phyloP scores from a whole-genome alignment of 2,797 vertebrate species.

The Phrynocephalus guinanensis region DNA sequence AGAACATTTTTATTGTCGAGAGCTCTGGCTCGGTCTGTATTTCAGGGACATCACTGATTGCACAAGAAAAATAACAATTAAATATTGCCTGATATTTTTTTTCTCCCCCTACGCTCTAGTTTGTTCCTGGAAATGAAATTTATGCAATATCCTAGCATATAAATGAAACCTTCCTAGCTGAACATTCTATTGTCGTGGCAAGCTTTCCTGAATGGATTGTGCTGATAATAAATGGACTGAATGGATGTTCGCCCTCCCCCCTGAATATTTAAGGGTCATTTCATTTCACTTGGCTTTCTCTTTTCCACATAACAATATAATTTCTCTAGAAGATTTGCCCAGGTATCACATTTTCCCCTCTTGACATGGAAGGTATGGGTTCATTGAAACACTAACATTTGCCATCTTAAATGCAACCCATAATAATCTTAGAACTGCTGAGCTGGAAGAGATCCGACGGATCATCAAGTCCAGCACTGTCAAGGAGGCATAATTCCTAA shows the following conservation, averaged over 20 bases:
- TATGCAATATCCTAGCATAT: slow-evolving; percentile 63
- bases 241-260: slow-evolving; percentile 26
- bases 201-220: slow-evolving; percentile 51
- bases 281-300: slow-evolving; percentile 62
- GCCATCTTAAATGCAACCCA: neutral
- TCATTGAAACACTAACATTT: slow-evolving; percentile 31
- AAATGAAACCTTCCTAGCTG: slow-evolving; percentile 65
- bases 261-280: slow-evolving; percentile 68
- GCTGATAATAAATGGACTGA: slow-evolving; percentile 63
- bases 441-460: too few species aligned
- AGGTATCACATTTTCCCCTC: slow-evolving; percentile 46
- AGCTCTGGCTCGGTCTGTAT: slow-evolving; percentile 57
- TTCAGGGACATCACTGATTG: slow-evolving; percentile 60
- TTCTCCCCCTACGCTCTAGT: slow-evolving; percentile 7
- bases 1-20: slow-evolving; percentile 61
- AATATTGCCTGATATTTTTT: slow-evolving; percentile 57
- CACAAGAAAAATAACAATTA: slow-evolving; percentile 62
- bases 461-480: too few species aligned
- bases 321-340: slow-evolving; percentile 58
- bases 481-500: too few species aligned
- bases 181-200: slow-evolving; percentile 62
- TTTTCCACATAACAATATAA: slow-evolving; percentile 56
- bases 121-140: slow-evolving; percentile 65
- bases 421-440: too few species aligned
- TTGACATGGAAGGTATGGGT: slow-evolving; percentile 27